phyloP scores from a whole-genome alignment of 2,888 invertebrate species.

The Euzophera pinguis region DNA sequence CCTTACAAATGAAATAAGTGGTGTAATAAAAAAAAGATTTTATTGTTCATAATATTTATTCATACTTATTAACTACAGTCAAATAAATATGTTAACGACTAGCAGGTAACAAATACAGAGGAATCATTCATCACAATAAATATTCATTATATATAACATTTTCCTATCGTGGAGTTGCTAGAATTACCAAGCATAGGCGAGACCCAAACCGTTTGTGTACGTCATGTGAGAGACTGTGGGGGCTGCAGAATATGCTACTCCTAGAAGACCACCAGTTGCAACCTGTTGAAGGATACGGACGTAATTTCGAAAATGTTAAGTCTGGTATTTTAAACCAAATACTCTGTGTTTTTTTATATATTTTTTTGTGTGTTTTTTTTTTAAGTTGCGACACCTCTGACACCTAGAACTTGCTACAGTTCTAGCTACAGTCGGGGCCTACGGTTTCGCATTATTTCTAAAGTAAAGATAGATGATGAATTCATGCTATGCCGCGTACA shows the following conservation, averaged over 20 bases:
- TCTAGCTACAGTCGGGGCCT: too few species aligned
- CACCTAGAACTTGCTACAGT: too few species aligned
- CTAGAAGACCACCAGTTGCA: conserved; percentile 75
- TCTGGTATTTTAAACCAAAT: too few species aligned
- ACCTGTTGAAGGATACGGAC: conserved; percentile 42
- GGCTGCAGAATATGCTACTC: conserved; percentile 80
- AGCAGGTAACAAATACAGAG: conserved; percentile 69
- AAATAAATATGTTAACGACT: conserved; percentile 52
- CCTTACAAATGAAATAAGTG: too few species aligned
- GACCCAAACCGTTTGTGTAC: conserved; percentile 78
- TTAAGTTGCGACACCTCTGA: too few species aligned
- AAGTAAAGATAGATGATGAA: too few species aligned
- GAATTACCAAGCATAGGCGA: conserved; percentile 76
- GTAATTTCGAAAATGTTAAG: not conserved
- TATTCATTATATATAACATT: conserved; percentile 14
- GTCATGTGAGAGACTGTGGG: conserved; percentile 82
- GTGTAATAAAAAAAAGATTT: too few species aligned
- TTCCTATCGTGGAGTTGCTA: not conserved
- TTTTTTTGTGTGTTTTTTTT: too few species aligned
- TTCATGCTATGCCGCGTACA: too few species aligned
- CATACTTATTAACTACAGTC: conserved; percentile 26
- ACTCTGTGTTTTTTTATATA: too few species aligned
- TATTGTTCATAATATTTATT: conserved; percentile 13
- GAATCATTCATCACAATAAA: conserved; percentile 53
- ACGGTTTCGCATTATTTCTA: too few species aligned